Base-by-base conservation (phyloP, 2,113 vertebrate genomes). In the Saguinus midas region DNA sequence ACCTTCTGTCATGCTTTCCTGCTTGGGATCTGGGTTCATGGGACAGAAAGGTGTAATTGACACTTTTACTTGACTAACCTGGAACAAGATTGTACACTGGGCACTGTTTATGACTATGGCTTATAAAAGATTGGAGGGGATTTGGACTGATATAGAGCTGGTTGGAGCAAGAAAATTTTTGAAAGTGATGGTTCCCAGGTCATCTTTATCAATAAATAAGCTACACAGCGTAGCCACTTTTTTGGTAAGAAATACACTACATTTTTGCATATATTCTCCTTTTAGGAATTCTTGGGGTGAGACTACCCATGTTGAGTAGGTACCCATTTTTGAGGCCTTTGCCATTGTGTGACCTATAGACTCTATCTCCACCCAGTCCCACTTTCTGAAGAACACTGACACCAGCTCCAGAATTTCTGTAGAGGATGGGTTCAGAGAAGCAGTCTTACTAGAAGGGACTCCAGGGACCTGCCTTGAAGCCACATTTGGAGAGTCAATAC, bases 71-170 rank as follows among this genome's bases (percentile, higher is more conserved):
- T 75, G 37, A 57, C 43, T 72, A n/a, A 5, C 12, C 13, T 17
- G 58, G 16, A 86, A 55, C 18, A 92, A 89, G 55, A 48, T 20
- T 48, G 27, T 48, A 9, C 21, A 29, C 0, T 68, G 8, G 58
- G 2, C 25, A 20, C 9, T 20, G 10, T 70, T 7, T 83, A 23
- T 86, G 17, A 45, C 5, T 83, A n/a, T n/a, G 29, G 23, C 9
- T 73, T 70, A 52, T 55, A 21, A 92, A 58, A 68, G 35, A 78
- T 12, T 64, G 3, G 8, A 29, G 13, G 35, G 21, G 13, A 8
- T 21, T 21, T 1, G 1, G 7, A 25, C 1, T n/a, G 16, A 9
- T 23, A 1, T 13, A 90, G 48, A 64, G 27, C n/a, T 75, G 2
- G 2, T 11, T 50, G 7, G 9, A 27, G 16, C 32, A 21, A 35